Base-by-base conservation (phyloP, 2,113 vertebrate species). In the human (Homo sapiens) region DNA sequence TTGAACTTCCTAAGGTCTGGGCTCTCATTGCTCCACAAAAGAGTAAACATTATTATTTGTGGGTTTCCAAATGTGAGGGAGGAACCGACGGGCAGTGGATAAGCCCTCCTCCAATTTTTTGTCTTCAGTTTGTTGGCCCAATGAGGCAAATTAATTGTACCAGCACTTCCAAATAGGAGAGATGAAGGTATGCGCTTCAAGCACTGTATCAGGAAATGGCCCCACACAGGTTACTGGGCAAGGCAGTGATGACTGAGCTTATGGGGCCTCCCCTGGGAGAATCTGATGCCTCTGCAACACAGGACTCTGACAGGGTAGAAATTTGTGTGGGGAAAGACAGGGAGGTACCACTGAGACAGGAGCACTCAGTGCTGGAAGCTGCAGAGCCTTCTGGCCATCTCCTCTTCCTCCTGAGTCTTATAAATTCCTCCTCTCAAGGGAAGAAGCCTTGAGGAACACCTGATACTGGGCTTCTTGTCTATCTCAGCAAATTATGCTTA, bases 221-320 rank as follows among this genome's bases (percentile, higher is more conserved):
- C 23, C 17, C 18, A 9, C 14, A 16, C 9, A 25, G 66, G 4
- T 3, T 17, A 17, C 0, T 38, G 83, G 25, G 12, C 0, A 1
- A 30, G 30, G 68, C n/a, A 82, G 20, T 14, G 10, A 6, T 2
- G 18, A 9, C 6, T 1, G 38, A 72, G 40, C 64, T 16, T 5
- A 5, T 0, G 23, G 23, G 52, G 72, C 20, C 35, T 68, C 59
- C 30, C 25, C 0, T 3, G 3, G 6, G 13, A 25, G 6, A 40
- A 14, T 40, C 20, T 38, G 23, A 6, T 8, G 52, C 52, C 66
- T 17, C 8, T 80, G 70, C 20, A 45, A 22, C 12, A n/a, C 27
- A 43, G n/a, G 32, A 16, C 13, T 76, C 40, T 66, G 2, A 43
- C 9, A 6, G 20, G 52, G 40, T 3, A 5, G n/a, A 85, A 40